Evolutionary conservation across 1,140 invertebrate genomes (phyloP), one percentile per base, ranked within the genome.

Genomic region (Atta texana): DNA sequence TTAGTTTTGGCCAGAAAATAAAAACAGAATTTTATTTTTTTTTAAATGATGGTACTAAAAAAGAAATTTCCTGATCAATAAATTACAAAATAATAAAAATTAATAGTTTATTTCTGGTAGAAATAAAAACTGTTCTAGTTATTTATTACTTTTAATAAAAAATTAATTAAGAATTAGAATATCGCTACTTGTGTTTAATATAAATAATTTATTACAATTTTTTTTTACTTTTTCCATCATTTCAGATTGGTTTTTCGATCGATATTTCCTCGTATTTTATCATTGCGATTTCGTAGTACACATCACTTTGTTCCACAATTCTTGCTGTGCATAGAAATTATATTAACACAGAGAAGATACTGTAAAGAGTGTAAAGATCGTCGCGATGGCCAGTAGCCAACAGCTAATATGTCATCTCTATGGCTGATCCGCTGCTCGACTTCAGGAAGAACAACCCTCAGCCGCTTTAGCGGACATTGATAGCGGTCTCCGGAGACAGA

Each of bases 341-440:
- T 16, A 24, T 24, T 24, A 51, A 51, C 2, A 6, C 21, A 18
- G 51, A 75, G 34, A 55, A 55, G n/a, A 21, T 28, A n/a, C 55
- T 44, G 39, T 44, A 44, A 44, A 44, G 39, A 44, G 39, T 34
- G 21, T 44, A 55, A 78, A 64, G 51, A 86, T 53, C 53, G n/a
- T 64, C 51, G 61, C 68, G 18, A 24, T 63, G 61, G 44, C 21
- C 69, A 12, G 21, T 75, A 71, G 68, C 77, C 61, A 71, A 69
- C 84, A 64, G 87, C 89, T 76, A 91, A 91, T 91, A 91, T 85
- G 89, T 91, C 90, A 91, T 91, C 87, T 87, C 59, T 88, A 39
- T 64, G 44, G 71, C 64, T 55, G 7, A n/a, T 8, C n/a, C 24
- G 49, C 55, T 61, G 71, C 10, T 63, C 39, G 87, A 71, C 10